These are phyloP conservation scores for Anomalospiza imberbis DNA, from an alignment of 2,797 vertebrate species.

Conservation along the genomic window DNA sequence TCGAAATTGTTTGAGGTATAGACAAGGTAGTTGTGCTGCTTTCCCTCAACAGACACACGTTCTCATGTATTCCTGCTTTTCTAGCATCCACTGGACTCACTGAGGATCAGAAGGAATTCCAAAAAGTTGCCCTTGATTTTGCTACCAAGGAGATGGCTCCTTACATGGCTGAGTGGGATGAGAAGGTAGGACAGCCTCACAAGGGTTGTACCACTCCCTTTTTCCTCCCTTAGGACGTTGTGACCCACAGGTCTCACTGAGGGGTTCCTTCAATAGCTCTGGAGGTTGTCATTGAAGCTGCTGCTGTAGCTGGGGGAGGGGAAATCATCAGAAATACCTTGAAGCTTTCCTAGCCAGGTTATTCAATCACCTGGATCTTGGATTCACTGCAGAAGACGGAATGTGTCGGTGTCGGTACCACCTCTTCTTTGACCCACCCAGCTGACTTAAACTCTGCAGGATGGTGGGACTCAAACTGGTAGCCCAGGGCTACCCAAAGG, in stretches of 20 bases:
- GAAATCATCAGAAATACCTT: not conserved
- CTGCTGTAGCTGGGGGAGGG: not conserved
- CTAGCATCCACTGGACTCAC: conserved; percentile 86
- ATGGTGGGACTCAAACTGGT: not conserved
- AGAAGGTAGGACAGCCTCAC: conserved; percentile 77
- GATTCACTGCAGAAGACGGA: not conserved
- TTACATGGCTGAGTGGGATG: conserved; percentile 94
- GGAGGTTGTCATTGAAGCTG: not conserved
- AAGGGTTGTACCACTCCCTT: not conserved
- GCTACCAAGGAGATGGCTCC: conserved; percentile 94
- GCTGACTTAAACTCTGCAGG: not conserved
- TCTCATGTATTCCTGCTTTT: not conserved
- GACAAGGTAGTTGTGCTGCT: not conserved
- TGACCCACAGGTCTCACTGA: not conserved
- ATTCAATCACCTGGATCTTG: not conserved
- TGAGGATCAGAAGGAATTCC: conserved; percentile 95
- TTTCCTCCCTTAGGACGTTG: not conserved
- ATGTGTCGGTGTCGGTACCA: not conserved
- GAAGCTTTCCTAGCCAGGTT: not conserved
- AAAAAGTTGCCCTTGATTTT: conserved; percentile 95
- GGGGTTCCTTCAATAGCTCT: not conserved
- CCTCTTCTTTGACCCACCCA: not conserved
- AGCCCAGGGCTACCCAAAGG: not conserved
- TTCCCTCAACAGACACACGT: rapidly evolving
- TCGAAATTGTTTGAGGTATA: too few species aligned